Base-by-base conservation (phyloP, 2,113 vertebrate species). In the Egretta garzetta region DNA sequence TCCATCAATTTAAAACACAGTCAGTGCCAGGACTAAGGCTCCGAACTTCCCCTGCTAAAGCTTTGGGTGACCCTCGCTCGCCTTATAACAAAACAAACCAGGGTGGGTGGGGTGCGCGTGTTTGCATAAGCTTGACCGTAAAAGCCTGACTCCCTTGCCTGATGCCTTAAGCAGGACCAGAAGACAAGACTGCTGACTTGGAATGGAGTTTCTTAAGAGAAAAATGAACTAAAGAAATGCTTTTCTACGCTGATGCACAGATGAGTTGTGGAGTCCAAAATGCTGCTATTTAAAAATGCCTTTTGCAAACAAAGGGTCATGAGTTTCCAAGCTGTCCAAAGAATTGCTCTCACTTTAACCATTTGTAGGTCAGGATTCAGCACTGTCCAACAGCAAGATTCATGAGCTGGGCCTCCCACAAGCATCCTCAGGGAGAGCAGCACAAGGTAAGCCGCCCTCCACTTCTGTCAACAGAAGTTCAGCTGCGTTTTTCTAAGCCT, bases 101-200 rank as follows among this genome's bases (percentile, higher is more conserved):
- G 15, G 6, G 22, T 4, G 27, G 0, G 3, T 14, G 43, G 9
- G 27, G 50, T 53, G 41, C 4, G 4, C 1, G 3, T 62, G 72
- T 84, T 93, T 80, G 72, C 43, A 22, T 32, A 90, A 93, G n/a
- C 19, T 66, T 68, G 39, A 37, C 81, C 72, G 43, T 12, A 59
- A 80, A 90, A 88, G 30, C 47, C 41, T 37, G 20, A 55, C 60
- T 91, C 39, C 52, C 27, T 68, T 64, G 30, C 28, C 41, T 85
- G 80, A 72, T 84, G 66, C 39, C 17, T 60, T 94, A 94, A 91
- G 24, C 76, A 94, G 73, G 20, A 89, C 35, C 30, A 96, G 80
- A 73, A 92, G 24, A 35, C 1, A 13, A 80, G 55, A n/a, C 10
- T 68, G 39, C n/a, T 52, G 43, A 33, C 76, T 86, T 84, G 60